Conservation (phyloP, 2,888 invertebrate genomes). For the Leuctra nigra region DNA sequence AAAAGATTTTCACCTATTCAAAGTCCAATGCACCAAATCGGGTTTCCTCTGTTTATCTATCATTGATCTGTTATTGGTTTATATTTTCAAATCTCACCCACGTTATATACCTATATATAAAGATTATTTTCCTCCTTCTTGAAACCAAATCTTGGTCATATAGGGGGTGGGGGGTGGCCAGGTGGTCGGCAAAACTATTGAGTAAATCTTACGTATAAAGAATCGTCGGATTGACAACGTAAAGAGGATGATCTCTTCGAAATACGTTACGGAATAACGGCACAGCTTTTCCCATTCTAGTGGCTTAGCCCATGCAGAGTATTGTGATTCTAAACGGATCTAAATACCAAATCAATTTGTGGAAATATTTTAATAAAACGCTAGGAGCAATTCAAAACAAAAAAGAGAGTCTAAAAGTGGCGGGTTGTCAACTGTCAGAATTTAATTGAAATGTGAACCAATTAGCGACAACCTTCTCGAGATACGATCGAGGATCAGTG, state of each 20-base stretch:
- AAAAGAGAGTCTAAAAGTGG: neutral
- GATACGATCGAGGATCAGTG: neutral
- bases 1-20: neutral
- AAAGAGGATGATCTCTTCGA: constrained; percentile 16
- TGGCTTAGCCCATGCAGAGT: neutral
- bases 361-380: neutral
- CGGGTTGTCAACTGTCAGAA: constrained; percentile 7
- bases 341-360: neutral
- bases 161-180: neutral
- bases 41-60: constrained; percentile 4
- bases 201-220: neutral
- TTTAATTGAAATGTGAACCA: neutral
- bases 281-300: no score
- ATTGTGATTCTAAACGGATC: neutral
- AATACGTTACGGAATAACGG: constrained; percentile 11
- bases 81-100: constrained; percentile 10
- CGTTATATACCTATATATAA: neutral
- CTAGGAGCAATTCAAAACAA: neutral
- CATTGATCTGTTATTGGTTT: constrained; percentile 17
- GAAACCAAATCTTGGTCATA: constrained; percentile 10
- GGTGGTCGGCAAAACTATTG: neutral
- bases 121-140: constrained; percentile 1
- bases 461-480: constrained; percentile 7
- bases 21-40: neutral
- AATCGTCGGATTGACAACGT: neutral